Evolutionary conservation across 2,113 vertebrate genomes (phyloP).

Genomic region (Nycticebus coucang): DNA sequence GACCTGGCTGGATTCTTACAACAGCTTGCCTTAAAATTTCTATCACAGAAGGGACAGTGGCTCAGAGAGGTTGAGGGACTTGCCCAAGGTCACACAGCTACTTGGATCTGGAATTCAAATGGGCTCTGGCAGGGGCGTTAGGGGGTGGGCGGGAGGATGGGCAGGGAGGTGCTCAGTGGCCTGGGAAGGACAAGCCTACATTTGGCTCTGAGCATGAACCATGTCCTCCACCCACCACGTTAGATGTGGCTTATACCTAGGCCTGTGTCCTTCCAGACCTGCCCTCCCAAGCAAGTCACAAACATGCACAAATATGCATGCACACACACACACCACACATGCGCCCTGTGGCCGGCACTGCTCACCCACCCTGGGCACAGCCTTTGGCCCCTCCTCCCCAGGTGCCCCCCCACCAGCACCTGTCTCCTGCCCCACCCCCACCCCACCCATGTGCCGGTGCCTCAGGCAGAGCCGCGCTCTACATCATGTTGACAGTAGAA

Average conservation of each 20-base stretch:
- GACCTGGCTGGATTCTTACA: neutral
- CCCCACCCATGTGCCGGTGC: neutral
- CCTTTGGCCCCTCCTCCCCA: neutral
- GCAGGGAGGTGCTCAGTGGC: neutral
- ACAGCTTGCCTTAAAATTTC: neutral
- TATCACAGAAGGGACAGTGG: neutral
- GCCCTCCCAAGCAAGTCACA: neutral
- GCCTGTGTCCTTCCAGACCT: no score
- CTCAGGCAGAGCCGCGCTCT: constrained; percentile 81
- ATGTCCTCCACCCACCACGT: rapidly evolving
- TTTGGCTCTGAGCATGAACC: neutral
- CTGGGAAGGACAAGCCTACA: neutral
- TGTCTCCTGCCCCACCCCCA: constrained; percentile 37
- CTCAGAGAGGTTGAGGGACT: constrained; percentile 52
- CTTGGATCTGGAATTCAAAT: neutral
- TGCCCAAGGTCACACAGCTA: constrained; percentile 62
- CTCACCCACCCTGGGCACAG: neutral
- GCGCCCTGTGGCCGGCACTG: neutral
- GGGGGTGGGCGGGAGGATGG: neutral
- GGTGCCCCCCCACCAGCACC: neutral
- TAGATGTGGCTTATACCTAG: no score
- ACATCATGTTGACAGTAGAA: constrained; percentile 92
- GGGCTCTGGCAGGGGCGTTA: neutral
- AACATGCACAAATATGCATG: rapidly evolving
- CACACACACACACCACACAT: neutral